Evolutionary conservation across 2,113 vertebrate genomes (phyloP), one percentile per base, ranked within the genome.

Genomic region (Labeo catla): DNA sequence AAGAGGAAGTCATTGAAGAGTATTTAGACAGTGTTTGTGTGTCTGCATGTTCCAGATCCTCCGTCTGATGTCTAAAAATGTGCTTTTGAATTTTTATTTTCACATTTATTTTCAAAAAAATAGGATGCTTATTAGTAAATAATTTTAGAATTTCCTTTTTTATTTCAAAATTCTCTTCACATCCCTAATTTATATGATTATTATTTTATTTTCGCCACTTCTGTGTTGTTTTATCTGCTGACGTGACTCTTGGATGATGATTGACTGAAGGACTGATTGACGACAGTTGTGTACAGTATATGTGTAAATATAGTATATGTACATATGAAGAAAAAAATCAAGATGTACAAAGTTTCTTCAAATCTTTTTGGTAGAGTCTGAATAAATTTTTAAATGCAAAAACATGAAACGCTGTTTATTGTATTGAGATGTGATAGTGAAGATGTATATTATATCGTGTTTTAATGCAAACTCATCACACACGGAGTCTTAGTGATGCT

Each of bases 281-380:
- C 50, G 15, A n/a, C 8, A 21, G 28, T 34, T 65, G 84, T 95
- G 93, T 93, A 93, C 92, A 90, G 85, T 95, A 93, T 95, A 93
- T 93, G 93, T 94, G 93, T 95, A 93, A 93, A 93, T 94, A 93
- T 89, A 94, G 91, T 93, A 90, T 91, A 92, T 94, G 90, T 93
- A 89, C 86, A 88, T 84, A 76, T 87, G 90, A 91, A 86, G 90
- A 91, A 86, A 87, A 45, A 63, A 23, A 8, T 23, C 86, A 88
- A 76, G 23, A 88, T 95, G 93, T 94, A 93, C 80, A 94, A 91
- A 92, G 84, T 61, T 89, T 90, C 63, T 83, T 89, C 82, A 70
- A 85, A 85, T 90, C 85, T 87, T 84, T 85, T 59, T 87, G 91
- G 83, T 93, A 93, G 91, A 88, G 83, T 70, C 63, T 87, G 87